Base-by-base conservation (phyloP, 1,140 invertebrate genomes). In the Dendroctonus ponderosae region DNA sequence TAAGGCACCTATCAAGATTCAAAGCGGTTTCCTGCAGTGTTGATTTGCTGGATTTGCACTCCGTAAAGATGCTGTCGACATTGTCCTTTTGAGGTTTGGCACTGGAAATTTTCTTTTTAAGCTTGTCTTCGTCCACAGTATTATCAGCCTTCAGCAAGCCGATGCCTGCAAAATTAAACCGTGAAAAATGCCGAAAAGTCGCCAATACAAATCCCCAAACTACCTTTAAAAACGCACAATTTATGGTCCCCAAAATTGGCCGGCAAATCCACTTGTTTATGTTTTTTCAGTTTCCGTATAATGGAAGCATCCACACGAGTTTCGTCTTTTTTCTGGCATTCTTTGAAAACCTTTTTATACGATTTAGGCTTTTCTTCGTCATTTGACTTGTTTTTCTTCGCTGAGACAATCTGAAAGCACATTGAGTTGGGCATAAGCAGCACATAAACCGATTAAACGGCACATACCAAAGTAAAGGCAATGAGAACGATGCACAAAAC, bases 311-410 rank as follows among this genome's bases (percentile, higher is more conserved):
- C 66, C 4, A 62, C 37, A n/a, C 40, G 58, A 6, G 58, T 67
- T 53, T 50, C 52, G 11, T 48, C 44, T n/a, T 67, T 62, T 40
- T 49, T 58, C 14, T 67, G 66, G 59, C 66, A 67, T 53, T 62
- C 49, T 14, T 66, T 60, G 9, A 38, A 43, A 4, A 53, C 64
- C 38, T 59, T 60, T 59, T 66, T 66, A 3, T 26, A 26, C 26
- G 26, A 26, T 26, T 26, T 26, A 3, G 26, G 1, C 26, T 26
- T 26, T 26, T 26, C 26, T 26, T 26, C 26, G 3, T 26, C 26
- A 26, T 26, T 26, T 26, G 26, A 26, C 26, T 26, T 26, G 26
- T 26, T 26, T 26, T 26, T 26, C 26, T 26, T 26, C 26, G 26
- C 26, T 26, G 26, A 26, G 1, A 26, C 26, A 3, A 26, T 26